Conservation (phyloP, 2,888 invertebrate species). For the Trichopria drosophilae region DNA sequence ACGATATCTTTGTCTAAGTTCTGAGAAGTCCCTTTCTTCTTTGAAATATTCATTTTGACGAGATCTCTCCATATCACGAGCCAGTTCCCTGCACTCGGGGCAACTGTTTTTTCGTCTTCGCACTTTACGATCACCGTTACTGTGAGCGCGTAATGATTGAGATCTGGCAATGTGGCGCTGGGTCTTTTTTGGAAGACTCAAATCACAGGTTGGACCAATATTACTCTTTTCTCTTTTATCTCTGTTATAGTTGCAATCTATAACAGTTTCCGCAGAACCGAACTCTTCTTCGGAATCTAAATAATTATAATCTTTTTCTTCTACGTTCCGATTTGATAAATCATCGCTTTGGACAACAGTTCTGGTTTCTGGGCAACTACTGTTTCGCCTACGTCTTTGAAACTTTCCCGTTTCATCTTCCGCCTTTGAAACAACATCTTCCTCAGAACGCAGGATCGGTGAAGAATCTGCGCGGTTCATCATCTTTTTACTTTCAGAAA, state of each 20-base stretch:
- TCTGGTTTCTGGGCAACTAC: constrained; percentile 47
- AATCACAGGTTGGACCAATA: too few species aligned
- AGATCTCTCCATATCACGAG: constrained; percentile 29
- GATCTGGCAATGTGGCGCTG: too few species aligned
- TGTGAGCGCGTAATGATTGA: too few species aligned
- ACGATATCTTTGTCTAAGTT: constrained; percentile 23
- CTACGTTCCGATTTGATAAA: constrained; percentile 2
- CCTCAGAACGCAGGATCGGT: constrained; percentile 48
- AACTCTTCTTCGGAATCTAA: constrained; percentile 53
- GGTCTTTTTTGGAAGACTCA: too few species aligned
- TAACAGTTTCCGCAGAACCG: constrained; percentile 54
- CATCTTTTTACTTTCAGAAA: constrained; percentile 41
- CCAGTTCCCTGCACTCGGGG: constrained; percentile 46
- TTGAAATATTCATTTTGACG: constrained; percentile 28
- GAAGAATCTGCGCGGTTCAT: constrained; percentile 51
- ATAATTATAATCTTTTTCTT: constrained; percentile 30
- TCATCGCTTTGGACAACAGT: constrained; percentile 30
- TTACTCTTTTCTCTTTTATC: too few species aligned
- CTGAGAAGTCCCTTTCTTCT: neutral
- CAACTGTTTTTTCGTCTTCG: constrained; percentile 46
- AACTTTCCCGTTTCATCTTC: constrained; percentile 36
- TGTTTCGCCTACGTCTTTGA: constrained; percentile 48
- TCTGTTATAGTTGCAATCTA: constrained; percentile 26
- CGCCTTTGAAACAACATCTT: constrained; percentile 36
- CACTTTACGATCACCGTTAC: constrained; percentile 12